Percentiles rank a stretch among this genome's conserved stretches.
Evolutionary conservation across 2,113 vertebrate species (phyloP).

Genomic region (Boulengeromyrus knoepffleri): DNA sequence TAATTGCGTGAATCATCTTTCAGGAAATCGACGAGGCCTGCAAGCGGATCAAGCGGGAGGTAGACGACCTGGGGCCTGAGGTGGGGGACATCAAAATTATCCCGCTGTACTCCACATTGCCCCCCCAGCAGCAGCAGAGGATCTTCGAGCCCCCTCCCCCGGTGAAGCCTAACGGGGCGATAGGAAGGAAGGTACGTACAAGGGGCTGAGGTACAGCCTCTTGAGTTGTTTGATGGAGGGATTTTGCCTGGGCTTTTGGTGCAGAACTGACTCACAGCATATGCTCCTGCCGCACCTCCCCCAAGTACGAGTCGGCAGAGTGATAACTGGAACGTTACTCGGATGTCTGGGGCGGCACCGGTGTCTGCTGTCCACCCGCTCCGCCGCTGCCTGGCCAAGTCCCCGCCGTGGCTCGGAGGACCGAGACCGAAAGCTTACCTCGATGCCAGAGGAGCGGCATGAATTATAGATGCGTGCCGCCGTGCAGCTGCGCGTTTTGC

Average conservation of each 20-base stretch:
- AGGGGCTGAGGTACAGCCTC: slow-evolving; percentile 2
- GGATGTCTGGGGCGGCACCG: slow-evolving; percentile 43
- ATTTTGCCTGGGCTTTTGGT: slow-evolving; percentile 48
- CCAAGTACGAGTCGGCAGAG: background rate
- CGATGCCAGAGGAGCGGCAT: slow-evolving; percentile 18
- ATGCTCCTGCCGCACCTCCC: slow-evolving; percentile 53
- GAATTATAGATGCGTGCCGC: slow-evolving; percentile 2
- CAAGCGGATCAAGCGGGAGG: slow-evolving; percentile 93
- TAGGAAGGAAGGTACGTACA: slow-evolving; percentile 82
- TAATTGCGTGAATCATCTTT: slow-evolving; percentile 39
- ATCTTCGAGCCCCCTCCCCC: slow-evolving; percentile 94
- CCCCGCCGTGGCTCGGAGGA: slow-evolving; percentile 11
- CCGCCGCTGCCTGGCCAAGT: slow-evolving; percentile 33
- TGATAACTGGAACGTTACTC: slow-evolving; percentile 28
- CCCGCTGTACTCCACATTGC: slow-evolving; percentile 90
- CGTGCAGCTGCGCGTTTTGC: slow-evolving; percentile 6
- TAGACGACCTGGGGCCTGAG: slow-evolving; percentile 89
- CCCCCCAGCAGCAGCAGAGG: slow-evolving; percentile 89
- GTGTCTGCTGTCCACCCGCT: slow-evolving; percentile 35
- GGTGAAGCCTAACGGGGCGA: slow-evolving; percentile 85
- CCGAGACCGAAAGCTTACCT: slow-evolving; percentile 10
- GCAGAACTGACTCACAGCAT: slow-evolving; percentile 65
- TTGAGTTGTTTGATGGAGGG: slow-evolving; percentile 20
- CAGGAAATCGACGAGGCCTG: slow-evolving; percentile 97
- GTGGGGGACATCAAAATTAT: slow-evolving; percentile 97